Conservation (phyloP, 2,797 vertebrate species). For the Rhynchotus rufescens region DNA sequence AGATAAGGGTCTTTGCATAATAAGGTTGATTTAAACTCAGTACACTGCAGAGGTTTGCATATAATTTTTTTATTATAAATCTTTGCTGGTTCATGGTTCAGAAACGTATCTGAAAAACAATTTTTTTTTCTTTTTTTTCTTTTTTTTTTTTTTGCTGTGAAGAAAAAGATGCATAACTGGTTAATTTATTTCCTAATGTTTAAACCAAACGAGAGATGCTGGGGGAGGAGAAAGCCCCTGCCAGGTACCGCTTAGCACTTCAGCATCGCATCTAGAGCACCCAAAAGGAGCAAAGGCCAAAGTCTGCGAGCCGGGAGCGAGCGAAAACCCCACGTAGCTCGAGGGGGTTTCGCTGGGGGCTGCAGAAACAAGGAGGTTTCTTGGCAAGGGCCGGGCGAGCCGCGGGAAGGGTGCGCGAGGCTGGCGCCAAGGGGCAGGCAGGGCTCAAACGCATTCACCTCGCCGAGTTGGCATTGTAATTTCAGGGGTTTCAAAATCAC, state of each 20-base stretch:
- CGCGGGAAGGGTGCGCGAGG: neutral
- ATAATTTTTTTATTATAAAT: slow-evolving; percentile 35
- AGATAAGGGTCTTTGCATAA: slow-evolving; percentile 3
- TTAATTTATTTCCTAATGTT: slow-evolving; percentile 39
- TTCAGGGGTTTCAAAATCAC: slow-evolving; percentile 54
- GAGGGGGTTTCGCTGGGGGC: neutral
- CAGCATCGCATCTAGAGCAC: slow-evolving; percentile 6
- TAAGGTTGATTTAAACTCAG: slow-evolving; percentile 3
- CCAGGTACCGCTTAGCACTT: slow-evolving; percentile 29
- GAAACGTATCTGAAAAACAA: neutral
- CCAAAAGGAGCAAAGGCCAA: neutral
- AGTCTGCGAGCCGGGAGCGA: neutral
- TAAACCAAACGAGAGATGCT: slow-evolving; percentile 42
- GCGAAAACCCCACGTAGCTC: neutral
- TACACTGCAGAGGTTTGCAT: slow-evolving; percentile 16
- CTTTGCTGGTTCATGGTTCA: slow-evolving; percentile 41
- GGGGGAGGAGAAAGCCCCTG: slow-evolving; percentile 25
- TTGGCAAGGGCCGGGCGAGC: neutral
- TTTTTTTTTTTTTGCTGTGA: neutral
- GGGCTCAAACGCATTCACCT: neutral
- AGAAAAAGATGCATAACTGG: neutral
- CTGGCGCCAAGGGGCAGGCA: neutral
- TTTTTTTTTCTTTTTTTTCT: neutral
- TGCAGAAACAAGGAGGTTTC: neutral
- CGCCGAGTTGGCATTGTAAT: slow-evolving; percentile 8